Base-by-base conservation (phyloP, 2,113 vertebrate species). In the Pterocles burchelli region DNA sequence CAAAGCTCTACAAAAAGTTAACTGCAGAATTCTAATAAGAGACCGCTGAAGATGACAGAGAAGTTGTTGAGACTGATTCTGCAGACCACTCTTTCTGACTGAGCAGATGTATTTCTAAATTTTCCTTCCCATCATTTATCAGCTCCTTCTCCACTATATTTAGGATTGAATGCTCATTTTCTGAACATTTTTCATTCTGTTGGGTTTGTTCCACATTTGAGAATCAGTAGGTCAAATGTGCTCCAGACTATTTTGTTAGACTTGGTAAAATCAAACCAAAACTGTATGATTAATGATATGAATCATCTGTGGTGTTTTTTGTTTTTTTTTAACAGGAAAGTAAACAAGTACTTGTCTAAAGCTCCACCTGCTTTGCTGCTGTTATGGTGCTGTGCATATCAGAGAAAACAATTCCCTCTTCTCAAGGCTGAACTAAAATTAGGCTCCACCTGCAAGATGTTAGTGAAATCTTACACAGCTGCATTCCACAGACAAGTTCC, bases 401-500 rank as follows among this genome's bases (percentile, higher is more conserved):
- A 82, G 41, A 82, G 97, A 96, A 97, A 97, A 98, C 97, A 98
- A 98, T 98, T 98, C 97, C 90, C 88, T 48, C 96, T 98, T 96
- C 97, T 98, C 95, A 96, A 98, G 94, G 90, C 96, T 97, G 97
- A 98, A 98, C 98, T 98, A 98, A 98, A 98, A 98, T 98, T 98
- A 98, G 98, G 97, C 97, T 97, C 98, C 98, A 98, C 98, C 98
- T 98, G 98, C 98, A 98, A 98, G 97, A 98, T 97, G 97, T 97
- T 98, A 98, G 98, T 98, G 97, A 97, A 97, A 97, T 98, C 97
- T 97, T 97, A 95, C 97, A 97, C 98, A 98, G 97, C 98, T 98
- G 98, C 97, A 98, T 97, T 97, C 97, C 96, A 97, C 94, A 98
- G 97, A 98, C 98, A 98, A 98, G 97, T 97, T 97, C 95, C 91